Base-by-base conservation (phyloP, 2,888 invertebrate genomes). In the Troides aeacus region DNA sequence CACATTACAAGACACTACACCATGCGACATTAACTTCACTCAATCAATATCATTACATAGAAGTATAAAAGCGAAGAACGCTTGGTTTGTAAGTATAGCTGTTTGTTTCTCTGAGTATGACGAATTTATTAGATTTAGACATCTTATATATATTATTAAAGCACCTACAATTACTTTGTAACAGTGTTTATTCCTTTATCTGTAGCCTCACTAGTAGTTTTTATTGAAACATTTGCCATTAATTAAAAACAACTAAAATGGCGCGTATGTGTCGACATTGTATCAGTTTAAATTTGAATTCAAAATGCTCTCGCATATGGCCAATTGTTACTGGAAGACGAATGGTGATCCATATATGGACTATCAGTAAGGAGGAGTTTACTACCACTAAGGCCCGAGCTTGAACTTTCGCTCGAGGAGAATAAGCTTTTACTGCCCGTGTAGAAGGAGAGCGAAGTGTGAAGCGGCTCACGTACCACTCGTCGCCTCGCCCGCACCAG, bases 281-380 rank as follows among this genome's bases (percentile, higher is more conserved):
- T 50, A 50, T 18, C 18, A 57, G 21, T 57, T 57, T 57, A 21
- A 21, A 21, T 56, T 24, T 56, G 24, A 15, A 60, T 63, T 73
- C 69, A 78, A 72, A 75, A 92, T 50, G 91, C 93, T 78, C 93
- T 87, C 21, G 91, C 85, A 77, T 93, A 93, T 62, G 93, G 93
- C 93, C 93, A 93, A 74, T 93, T 92, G 79, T 92, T 90, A 75
- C 92, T 93, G 6, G 93, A 91, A 53, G 93, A 90, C 0, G 92
- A 92, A 79, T 93, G 92, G 70, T 94, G 94, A 58, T 94, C 94
- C 80, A 94, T 87, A 75, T 93, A 94, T 1, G 94, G 94, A 79
- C 94, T 94, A 74, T 95, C 94, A 21, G 94, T 94, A 15, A 94
- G 82, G 2, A 94, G 83, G 15, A 94, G 81, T 77, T 94, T 94